Evolutionary conservation across 2,888 invertebrate species (phyloP).

Genomic region (Carcina quercana): DNA sequence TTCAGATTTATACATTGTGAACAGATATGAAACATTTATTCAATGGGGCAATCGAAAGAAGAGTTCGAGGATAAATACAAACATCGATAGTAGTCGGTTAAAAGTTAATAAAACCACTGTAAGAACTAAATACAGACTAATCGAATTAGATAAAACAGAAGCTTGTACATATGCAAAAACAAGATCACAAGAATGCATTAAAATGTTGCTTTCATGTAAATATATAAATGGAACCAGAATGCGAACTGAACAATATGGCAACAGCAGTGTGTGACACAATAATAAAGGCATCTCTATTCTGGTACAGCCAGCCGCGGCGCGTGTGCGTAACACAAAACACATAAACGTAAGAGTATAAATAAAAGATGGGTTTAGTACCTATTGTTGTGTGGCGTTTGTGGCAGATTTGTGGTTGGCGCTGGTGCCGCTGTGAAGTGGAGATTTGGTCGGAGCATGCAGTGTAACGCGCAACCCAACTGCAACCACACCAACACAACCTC

Average conservation of each 20-base stretch:
- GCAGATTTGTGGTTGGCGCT: slow-evolving; percentile 72
- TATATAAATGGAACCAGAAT: slow-evolving; percentile 46
- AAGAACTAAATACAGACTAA: slow-evolving; percentile 39
- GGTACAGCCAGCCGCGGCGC: slow-evolving; percentile 59
- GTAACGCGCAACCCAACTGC: slow-evolving; percentile 93
- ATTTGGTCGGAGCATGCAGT: slow-evolving; percentile 88
- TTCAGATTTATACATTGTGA: no score
- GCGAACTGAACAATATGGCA: slow-evolving; percentile 53
- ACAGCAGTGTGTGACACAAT: slow-evolving; percentile 49
- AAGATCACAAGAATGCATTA: slow-evolving; percentile 65
- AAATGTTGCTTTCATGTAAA: slow-evolving; percentile 63
- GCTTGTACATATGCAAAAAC: slow-evolving; percentile 58
- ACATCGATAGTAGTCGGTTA: slow-evolving; percentile 51
- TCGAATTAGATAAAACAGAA: slow-evolving; percentile 55
- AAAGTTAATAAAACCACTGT: slow-evolving; percentile 55
- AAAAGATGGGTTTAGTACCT: slow-evolving; percentile 72
- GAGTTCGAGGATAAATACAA: slow-evolving; percentile 23
- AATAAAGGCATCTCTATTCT: slow-evolving; percentile 59
- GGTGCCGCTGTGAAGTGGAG: slow-evolving; percentile 72
- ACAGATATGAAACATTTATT: no score
- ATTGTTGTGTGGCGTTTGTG: slow-evolving; percentile 73
- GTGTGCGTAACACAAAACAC: slow-evolving; percentile 71
- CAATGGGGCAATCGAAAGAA: no score
- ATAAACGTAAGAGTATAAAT: slow-evolving; percentile 65
- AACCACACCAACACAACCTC: slow-evolving; percentile 79